Evolutionary conservation across 2,888 invertebrate genomes (phyloP).

Genomic region (Trachelus troglodyta): DNA sequence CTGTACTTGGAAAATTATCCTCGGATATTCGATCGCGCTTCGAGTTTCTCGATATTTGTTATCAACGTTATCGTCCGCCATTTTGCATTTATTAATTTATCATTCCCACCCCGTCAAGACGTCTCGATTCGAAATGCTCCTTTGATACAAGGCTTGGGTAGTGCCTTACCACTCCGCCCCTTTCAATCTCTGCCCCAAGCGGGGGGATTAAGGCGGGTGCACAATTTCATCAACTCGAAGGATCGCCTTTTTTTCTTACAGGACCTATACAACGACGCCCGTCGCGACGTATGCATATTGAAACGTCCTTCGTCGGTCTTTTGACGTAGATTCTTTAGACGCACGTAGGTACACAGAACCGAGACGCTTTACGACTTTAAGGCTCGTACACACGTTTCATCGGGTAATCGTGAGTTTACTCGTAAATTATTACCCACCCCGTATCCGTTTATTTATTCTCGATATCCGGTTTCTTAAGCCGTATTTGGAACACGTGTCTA

Average conservation of each 20-base stretch:
- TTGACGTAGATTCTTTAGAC: background rate
- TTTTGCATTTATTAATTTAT: background rate
- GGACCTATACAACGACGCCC: background rate
- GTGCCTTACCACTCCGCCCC: no score
- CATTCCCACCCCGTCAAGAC: background rate
- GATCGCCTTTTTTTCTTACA: background rate
- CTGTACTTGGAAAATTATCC: background rate
- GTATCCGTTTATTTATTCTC: background rate
- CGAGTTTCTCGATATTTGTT: background rate
- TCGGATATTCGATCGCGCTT: background rate
- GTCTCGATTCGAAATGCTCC: background rate
- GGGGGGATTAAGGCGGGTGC: no score
- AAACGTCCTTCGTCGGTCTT: background rate
- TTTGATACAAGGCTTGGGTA: background rate
- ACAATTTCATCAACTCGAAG: no score
- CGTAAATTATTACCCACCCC: background rate
- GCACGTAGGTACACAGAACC: background rate
- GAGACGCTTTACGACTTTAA: background rate
- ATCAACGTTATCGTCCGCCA: background rate
- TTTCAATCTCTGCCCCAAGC: no score
- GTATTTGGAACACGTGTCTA: background rate
- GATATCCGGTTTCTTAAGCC: background rate
- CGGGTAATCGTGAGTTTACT: background rate
- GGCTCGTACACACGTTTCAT: background rate
- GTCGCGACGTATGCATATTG: background rate